These are phyloP conservation scores for Thymallus thymallus DNA, from an alignment of 2,113 vertebrate genomes.

Conservation along the genomic window DNA sequence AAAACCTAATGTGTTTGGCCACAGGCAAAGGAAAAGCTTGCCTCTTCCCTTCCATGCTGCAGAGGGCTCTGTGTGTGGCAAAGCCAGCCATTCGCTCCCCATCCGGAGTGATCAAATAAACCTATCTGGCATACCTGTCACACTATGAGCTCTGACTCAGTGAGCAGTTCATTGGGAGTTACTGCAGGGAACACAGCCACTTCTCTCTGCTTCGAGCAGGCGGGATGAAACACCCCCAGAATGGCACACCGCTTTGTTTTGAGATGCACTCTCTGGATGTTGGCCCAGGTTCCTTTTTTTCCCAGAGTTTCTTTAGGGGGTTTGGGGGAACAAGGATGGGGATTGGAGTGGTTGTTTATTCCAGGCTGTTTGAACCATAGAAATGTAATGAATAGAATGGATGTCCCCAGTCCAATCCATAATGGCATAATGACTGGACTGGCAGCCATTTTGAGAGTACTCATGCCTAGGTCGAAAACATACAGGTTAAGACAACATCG, in stretches of 20 bases:
- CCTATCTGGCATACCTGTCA: conserved; percentile 8
- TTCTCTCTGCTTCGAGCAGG: conserved; percentile 11
- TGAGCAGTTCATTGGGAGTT: conserved; percentile 16
- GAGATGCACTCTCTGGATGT: not conserved
- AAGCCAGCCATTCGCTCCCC: conserved; percentile 5
- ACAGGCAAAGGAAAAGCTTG: conserved; percentile 6
- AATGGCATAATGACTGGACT: too few relatives aligned
- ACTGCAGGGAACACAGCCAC: conserved; percentile 9
- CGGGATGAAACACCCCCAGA: conserved; percentile 13
- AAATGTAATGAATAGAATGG: too few relatives aligned
- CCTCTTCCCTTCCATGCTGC: not conserved
- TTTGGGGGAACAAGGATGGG: not conserved
- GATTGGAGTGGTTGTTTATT: not conserved
- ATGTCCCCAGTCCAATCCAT: too few relatives aligned
- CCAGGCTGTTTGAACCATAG: not conserved
- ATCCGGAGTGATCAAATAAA: conserved; percentile 17
- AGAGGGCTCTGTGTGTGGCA: conserved; percentile 12
- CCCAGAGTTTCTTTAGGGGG: not conserved
- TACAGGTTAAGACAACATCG: too few relatives aligned
- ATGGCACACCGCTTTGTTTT: not conserved
- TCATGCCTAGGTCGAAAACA: too few relatives aligned
- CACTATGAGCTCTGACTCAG: conserved; percentile 12
- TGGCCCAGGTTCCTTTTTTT: not conserved
- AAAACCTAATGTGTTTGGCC: conserved; percentile 12
- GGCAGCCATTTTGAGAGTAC: too few relatives aligned